Evolutionary conservation across 1,140 invertebrate genomes (phyloP).

Genomic region (Ostrea denselamellosa): DNA sequence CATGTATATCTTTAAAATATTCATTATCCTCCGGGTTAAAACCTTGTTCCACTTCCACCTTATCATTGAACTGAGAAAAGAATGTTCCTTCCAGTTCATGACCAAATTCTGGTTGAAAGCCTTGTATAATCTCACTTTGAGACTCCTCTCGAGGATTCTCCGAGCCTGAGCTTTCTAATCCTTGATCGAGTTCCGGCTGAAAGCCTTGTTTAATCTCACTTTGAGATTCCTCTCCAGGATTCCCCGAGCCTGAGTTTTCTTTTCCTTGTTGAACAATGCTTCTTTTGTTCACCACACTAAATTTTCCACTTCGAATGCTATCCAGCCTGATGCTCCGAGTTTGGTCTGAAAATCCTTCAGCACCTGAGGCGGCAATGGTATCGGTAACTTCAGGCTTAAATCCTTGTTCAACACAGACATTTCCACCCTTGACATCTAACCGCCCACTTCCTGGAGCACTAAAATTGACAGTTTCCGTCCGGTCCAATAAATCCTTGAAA

Average conservation of each 20-base stretch:
- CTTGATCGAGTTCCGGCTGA: neutral
- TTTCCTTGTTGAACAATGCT: neutral
- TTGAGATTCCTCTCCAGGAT: neutral
- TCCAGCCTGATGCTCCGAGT: neutral
- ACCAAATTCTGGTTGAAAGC: neutral
- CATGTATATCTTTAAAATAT: neutral
- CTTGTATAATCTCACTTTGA: neutral
- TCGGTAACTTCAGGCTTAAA: conserved; percentile 40
- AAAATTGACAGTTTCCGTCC: conserved; percentile 8
- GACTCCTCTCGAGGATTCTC: neutral
- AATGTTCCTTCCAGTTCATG: neutral
- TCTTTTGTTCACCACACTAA: neutral
- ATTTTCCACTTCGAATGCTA: neutral
- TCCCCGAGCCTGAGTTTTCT: neutral
- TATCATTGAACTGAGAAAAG: neutral
- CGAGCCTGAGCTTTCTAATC: neutral
- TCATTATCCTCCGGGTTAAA: neutral
- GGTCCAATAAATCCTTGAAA: conserved; percentile 53
- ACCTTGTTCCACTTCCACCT: neutral
- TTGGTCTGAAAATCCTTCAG: neutral
- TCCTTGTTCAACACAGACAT: neutral
- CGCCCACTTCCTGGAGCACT: conserved; percentile 31
- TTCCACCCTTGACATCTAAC: neutral
- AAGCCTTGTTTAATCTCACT: neutral
- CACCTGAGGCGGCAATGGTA: neutral